These are phyloP conservation scores for Gallirallus australis DNA, from an alignment of 2,797 vertebrate species.

Conservation along the genomic window DNA sequence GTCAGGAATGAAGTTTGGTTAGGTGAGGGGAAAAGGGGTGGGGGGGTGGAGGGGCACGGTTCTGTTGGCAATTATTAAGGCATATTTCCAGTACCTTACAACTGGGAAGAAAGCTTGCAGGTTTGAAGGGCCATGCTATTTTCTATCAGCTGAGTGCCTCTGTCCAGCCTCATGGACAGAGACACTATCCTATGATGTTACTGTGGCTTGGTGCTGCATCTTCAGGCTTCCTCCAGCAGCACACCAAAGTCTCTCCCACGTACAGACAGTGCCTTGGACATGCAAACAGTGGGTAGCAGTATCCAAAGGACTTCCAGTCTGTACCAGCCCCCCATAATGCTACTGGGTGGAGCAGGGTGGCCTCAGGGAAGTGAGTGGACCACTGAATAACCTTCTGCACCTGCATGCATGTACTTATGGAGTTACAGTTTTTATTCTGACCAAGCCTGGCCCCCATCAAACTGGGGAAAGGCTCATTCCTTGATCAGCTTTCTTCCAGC, in stretches of 20 bases:
- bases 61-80: too few relatives aligned
- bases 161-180: neutral
- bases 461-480: neutral
- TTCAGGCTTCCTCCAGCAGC: neutral
- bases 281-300: neutral
- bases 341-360: neutral
- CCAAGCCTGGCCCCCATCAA: neutral
- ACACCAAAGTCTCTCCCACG: neutral
- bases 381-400: neutral
- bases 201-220: rapidly evolving
- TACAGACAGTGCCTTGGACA: neutral
- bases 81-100: too few relatives aligned
- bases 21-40: too few relatives aligned
- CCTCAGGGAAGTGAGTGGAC: neutral
- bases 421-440: neutral
- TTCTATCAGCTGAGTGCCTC: rapidly evolving
- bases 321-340: neutral
- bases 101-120: neutral
- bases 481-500: neutral
- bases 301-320: neutral
- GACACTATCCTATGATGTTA: too few relatives aligned
- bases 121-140: neutral
- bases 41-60: too few relatives aligned
- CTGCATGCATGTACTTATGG: rapidly evolving
- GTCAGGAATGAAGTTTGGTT: too few relatives aligned